Evolutionary conservation across 2,797 vertebrate species (phyloP).

Genomic region (Paramormyrops hopkinsi): DNA sequence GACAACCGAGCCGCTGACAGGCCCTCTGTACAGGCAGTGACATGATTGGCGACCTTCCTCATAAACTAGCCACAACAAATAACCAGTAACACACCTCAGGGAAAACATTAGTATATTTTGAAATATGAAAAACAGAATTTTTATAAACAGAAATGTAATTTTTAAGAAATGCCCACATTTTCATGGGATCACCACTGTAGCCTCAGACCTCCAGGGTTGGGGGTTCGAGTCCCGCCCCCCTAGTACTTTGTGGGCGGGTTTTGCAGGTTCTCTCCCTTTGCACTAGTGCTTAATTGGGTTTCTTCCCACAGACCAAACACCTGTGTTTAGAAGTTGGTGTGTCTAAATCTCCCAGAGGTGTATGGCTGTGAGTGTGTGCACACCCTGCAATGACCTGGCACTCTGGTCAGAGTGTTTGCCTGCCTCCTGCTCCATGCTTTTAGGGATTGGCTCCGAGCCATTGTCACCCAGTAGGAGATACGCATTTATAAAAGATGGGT

Average conservation of each 20-base stretch:
- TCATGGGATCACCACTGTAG: not conserved
- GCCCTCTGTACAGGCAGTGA: conserved; percentile 20
- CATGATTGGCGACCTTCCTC: not conserved
- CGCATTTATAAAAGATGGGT: not conserved
- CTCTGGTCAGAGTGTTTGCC: not conserved
- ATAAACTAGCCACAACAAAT: not conserved
- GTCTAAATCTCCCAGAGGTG: not conserved
- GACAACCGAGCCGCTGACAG: conserved; percentile 18
- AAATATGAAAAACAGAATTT: not conserved
- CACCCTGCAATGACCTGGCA: not conserved
- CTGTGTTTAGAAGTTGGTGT: not conserved
- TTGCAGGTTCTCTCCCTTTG: not conserved
- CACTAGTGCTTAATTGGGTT: not conserved
- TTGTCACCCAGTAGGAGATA: not conserved
- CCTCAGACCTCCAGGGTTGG: not conserved
- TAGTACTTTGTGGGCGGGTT: not conserved
- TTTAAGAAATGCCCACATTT: not conserved
- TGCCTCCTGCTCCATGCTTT: not conserved
- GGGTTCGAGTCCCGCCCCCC: not conserved
- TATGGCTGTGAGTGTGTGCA: not conserved
- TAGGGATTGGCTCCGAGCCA: not conserved
- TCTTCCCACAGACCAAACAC: not conserved
- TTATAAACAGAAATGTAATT: not conserved
- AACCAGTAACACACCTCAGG: not conserved
- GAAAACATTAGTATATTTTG: not conserved